These are phyloP conservation scores for Dendrocopos noguchii DNA, from an alignment of 2,113 vertebrate genomes.

Conservation along the genomic window DNA sequence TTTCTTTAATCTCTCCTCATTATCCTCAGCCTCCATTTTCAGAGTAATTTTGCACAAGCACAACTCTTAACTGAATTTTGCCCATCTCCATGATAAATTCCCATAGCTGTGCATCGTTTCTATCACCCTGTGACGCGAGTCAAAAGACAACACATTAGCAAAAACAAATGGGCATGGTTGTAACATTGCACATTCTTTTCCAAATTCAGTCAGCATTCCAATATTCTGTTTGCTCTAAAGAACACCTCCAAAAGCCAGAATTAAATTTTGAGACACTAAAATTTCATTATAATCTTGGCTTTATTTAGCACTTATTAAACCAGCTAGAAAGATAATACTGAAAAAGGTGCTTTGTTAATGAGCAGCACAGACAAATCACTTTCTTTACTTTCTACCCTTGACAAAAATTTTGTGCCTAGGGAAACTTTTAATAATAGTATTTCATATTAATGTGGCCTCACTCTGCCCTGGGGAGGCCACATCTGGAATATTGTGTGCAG, in stretches of 20 bases:
- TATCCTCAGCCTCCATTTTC: background rate
- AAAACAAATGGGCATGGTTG: background rate
- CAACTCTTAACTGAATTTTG: background rate
- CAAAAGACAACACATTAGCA: background rate
- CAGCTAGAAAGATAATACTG: background rate
- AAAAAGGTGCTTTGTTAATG: background rate
- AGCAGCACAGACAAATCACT: background rate
- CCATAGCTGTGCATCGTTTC: background rate
- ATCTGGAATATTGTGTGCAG: too few species aligned
- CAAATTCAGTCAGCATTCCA: background rate
- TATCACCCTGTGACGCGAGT: background rate
- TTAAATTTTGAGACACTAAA: background rate
- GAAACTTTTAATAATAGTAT: background rate
- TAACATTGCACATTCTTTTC: background rate
- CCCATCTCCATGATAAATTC: background rate
- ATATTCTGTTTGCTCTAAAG: background rate
- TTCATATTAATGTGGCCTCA: background rate
- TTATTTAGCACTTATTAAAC: conserved; percentile 8
- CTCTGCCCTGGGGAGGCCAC: too few species aligned
- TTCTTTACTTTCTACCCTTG: background rate
- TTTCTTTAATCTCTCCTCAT: background rate
- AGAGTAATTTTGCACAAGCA: background rate
- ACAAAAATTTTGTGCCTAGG: background rate
- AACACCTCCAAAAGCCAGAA: background rate
- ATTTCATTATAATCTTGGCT: background rate